These are phyloP conservation scores for Ceraclea dissimilis DNA, from an alignment of 2,888 invertebrate genomes.

Conservation along the genomic window DNA sequence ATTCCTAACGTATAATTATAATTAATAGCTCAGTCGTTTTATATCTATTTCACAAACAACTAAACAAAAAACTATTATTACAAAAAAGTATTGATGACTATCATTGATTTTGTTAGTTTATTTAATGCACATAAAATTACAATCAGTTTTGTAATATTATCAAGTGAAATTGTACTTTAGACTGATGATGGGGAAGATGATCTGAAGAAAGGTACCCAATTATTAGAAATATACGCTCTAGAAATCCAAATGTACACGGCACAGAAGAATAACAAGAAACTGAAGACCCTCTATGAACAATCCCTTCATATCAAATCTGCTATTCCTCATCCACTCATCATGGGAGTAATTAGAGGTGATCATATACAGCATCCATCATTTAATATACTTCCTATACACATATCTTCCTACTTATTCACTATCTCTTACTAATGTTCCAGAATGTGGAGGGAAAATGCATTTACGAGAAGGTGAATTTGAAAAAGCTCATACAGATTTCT, in stretches of 20 bases:
- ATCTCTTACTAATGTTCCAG: conserved; percentile 38
- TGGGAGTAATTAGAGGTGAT: conserved; percentile 95
- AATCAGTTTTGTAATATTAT: background rate
- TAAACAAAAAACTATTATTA: no score
- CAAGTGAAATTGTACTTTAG: conserved; percentile 37
- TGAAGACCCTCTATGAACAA: conserved; percentile 94
- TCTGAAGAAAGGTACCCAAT: conserved; percentile 93
- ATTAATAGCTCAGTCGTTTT: background rate
- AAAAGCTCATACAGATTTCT: conserved; percentile 98
- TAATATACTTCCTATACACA: background rate
- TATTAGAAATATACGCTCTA: conserved; percentile 95
- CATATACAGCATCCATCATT: conserved; percentile 9
- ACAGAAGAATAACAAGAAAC: conserved; percentile 98
- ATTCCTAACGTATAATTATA: background rate
- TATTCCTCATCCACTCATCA: conserved; percentile 99
- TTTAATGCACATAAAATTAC: background rate
- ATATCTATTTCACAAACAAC: no score
- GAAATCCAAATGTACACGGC: conserved; percentile 99
- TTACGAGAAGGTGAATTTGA: conserved; percentile 97
- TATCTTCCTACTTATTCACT: no score
- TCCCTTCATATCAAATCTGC: conserved; percentile 98
- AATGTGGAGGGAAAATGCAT: conserved; percentile 99
- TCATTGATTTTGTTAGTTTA: background rate
- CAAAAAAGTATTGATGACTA: no score
- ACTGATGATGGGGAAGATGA: conserved; percentile 98